Evolutionary conservation across 2,797 vertebrate species (phyloP), one percentile per base, ranked within the genome.

Genomic region (Karalla daura): DNA sequence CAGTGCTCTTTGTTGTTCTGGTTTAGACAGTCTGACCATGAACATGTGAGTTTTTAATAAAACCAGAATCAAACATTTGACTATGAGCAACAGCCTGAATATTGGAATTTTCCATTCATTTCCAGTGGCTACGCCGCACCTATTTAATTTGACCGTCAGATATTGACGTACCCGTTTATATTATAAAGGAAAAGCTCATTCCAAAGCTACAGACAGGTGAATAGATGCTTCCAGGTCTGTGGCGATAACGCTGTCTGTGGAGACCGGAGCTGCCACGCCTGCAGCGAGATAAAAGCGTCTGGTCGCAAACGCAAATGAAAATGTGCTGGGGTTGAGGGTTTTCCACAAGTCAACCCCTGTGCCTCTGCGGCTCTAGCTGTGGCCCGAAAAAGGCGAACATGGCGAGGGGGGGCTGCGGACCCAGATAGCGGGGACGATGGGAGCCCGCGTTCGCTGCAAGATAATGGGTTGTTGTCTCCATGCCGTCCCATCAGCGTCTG

Each of bases 381-480:
- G 45, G 64, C 60, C 61, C 54, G 28, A 54, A 65, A 44, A 47
- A 46, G 62, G 52, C 17, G 55, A n/a, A n/a, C n/a, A 27, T 23
- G 15, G 51, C 36, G 40, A 1, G 35, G 25, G 58, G 62, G 65
- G 52, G 46, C 1, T 56, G 43, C 50, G 64, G 55, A 75, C 72
- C 1, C 28, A 27, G 25, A 65, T 73, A 32, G 13, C 28, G 12
- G 43, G 30, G 61, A 63, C 41, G 56, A 71, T 78, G 59, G 23
- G 45, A 72, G 56, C 51, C 60, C 21, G 23, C 69, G 35, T 63
- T 65, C 52, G 15, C 63, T n/a, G 8, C 66, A 43, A n/a, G 36
- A 20, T 88, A 80, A 82, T 77, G 75, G 82, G 78, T 66, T 39
- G 56, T 40, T 76, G 75, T 76, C 63, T 46, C 62, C 76, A n/a